A percentile compares a stretch with the other conserved stretches of the same genome.
Evolutionary conservation across 1,140 invertebrate species (phyloP).

Genomic region (Melanaphis sacchari): DNA sequence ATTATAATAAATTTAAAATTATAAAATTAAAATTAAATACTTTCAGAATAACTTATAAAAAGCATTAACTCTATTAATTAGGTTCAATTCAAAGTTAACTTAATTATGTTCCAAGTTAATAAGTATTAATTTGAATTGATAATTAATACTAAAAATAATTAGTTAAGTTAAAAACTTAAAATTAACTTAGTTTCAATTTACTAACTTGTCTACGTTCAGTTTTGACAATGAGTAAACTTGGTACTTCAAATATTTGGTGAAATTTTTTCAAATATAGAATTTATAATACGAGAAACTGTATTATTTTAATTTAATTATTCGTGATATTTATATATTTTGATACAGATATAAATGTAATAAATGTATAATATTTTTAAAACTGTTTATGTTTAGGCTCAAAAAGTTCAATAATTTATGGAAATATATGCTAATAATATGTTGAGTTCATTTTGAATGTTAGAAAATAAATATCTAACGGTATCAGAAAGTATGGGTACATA

Average conservation of each 20-base stretch:
- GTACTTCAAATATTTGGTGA: neutral
- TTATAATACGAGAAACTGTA: neutral
- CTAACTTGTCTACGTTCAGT: neutral
- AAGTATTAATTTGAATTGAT: neutral
- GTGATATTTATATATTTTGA: neutral
- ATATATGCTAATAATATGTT: neutral
- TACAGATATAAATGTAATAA: neutral
- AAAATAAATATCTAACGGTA: neutral
- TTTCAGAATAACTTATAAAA: neutral
- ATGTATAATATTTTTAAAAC: neutral
- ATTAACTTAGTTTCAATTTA: neutral
- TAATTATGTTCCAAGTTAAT: neutral
- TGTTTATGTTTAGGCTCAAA: neutral
- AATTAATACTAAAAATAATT: neutral
- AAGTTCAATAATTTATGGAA: neutral
- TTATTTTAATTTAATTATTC: neutral
- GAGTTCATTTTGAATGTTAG: neutral
- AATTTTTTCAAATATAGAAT: neutral
- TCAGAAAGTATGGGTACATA: neutral
- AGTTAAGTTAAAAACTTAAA: neutral
- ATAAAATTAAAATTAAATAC: neutral
- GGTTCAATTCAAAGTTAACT: neutral
- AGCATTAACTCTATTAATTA: neutral
- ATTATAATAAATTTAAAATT: neutral
- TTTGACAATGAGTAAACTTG: neutral